Percentiles rank a stretch among this genome's conserved stretches.
phyloP scores from a whole-genome alignment of 2,797 vertebrate species.

The Neosalanx taihuensis region DNA sequence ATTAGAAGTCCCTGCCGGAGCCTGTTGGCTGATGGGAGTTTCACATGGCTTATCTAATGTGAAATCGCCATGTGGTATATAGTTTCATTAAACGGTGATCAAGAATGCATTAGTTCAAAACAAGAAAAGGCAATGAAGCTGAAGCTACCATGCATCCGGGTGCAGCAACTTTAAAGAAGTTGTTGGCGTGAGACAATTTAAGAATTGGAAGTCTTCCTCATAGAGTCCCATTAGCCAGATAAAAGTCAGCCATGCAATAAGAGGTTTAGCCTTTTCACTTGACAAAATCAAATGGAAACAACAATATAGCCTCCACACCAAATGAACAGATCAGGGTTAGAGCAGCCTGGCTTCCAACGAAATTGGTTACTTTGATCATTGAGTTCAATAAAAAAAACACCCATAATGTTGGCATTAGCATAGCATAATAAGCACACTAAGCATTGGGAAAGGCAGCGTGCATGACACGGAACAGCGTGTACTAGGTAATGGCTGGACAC shows the following conservation, averaged over 20 bases:
- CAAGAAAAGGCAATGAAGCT: conserved; percentile 99
- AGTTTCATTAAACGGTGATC: conserved; percentile 99
- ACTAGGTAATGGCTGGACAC: conserved; percentile 48
- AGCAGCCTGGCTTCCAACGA: conserved; percentile 51
- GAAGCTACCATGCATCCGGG: conserved; percentile 99
- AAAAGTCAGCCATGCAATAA: conserved; percentile 81
- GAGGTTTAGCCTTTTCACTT: conserved; percentile 75
- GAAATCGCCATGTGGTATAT: conserved; percentile 99
- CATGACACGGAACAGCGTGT: conserved; percentile 44
- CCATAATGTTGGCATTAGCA: conserved; percentile 68
- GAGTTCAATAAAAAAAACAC: conserved; percentile 59
- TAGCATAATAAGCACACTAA: conserved; percentile 61
- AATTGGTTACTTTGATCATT: conserved; percentile 69
- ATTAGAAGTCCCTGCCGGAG: conserved; percentile 99
- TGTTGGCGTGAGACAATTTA: conserved; percentile 99
- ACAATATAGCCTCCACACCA: conserved; percentile 67
- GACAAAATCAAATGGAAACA: conserved; percentile 74
- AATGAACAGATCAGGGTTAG: conserved; percentile 68
- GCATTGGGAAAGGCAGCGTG: conserved; percentile 44
- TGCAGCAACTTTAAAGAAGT: conserved; percentile 99
- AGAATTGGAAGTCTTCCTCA: conserved; percentile 99
- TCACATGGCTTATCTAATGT: conserved; percentile 99
- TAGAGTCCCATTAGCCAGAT: conserved; percentile 99
- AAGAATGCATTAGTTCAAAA: conserved; percentile 99
- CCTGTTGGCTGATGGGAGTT: conserved; percentile 99